Conservation (phyloP, 2,113 vertebrate genomes). For the Ammodytes dubius region DNA sequence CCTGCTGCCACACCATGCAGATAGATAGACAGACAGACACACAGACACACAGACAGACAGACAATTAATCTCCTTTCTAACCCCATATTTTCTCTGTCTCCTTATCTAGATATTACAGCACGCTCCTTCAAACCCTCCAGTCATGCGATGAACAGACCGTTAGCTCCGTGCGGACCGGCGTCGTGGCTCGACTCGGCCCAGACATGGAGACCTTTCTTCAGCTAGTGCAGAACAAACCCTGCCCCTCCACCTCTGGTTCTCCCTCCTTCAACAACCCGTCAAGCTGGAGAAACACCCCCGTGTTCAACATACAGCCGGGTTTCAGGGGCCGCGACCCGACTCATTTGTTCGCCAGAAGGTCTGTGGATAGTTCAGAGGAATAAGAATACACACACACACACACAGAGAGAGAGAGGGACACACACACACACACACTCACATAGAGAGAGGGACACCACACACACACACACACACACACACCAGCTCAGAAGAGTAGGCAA, state of each 20-base stretch:
- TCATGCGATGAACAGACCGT: conserved; percentile 92
- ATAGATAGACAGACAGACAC: not conserved
- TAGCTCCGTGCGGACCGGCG: conserved; percentile 86
- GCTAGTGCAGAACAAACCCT: conserved; percentile 92
- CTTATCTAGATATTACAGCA: conserved; percentile 92
- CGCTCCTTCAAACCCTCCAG: conserved; percentile 90
- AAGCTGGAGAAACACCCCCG: conserved; percentile 83
- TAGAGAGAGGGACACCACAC: too few relatives aligned
- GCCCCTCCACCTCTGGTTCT: conserved; percentile 76
- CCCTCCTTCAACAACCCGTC: conserved; percentile 78
- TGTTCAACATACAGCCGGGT: conserved; percentile 85
- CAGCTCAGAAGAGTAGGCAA: too few relatives aligned
- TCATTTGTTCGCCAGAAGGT: conserved; percentile 86
- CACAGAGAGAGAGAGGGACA: too few relatives aligned
- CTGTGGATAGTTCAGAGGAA: conserved; percentile 66
- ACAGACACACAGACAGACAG: conserved; percentile 2
- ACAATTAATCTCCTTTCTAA: not conserved
- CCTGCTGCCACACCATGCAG: not conserved
- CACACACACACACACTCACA: too few relatives aligned
- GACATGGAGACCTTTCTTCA: conserved; percentile 94
- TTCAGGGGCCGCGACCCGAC: conserved; percentile 77
- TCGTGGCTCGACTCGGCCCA: conserved; percentile 91
- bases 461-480: too few relatives aligned
- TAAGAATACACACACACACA: too few relatives aligned
- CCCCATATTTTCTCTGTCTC: not conserved